Percentiles rank a stretch among this genome's conserved stretches.
Conservation (phyloP, 2,888 invertebrate species). For the Ganaspis brasiliensis region DNA sequence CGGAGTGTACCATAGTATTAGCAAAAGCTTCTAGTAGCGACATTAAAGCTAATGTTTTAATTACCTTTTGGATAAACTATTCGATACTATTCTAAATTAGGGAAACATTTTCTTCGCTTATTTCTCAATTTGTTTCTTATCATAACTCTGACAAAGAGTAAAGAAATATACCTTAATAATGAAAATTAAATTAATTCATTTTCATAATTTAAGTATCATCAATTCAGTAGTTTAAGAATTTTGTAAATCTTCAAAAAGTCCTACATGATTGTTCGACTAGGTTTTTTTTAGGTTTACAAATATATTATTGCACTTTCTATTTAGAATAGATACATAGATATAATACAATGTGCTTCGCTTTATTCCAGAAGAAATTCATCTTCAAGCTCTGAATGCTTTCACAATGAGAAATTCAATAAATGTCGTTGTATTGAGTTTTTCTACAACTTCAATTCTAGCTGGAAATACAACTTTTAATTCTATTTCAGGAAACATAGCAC, state of each 20-base stretch:
- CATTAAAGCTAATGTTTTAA: conserved; percentile 51
- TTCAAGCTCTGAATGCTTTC: neutral
- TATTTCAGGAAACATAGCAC: too few species aligned
- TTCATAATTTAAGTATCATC: neutral
- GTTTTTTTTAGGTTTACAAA: conserved; percentile 26
- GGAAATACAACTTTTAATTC: neutral
- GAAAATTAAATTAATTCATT: neutral
- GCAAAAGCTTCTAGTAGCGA: conserved; percentile 52
- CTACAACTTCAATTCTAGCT: conserved; percentile 7
- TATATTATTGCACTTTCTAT: conserved; percentile 12
- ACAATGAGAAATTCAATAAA: conserved; percentile 34
- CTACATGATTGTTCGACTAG: conserved; percentile 8
- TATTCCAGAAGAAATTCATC: neutral
- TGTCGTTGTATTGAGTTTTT: conserved; percentile 33
- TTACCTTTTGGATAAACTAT: conserved; percentile 40
- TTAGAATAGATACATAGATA: conserved; percentile 10
- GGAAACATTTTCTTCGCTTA: conserved; percentile 2
- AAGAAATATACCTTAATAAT: neutral
- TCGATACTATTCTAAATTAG: conserved; percentile 12
- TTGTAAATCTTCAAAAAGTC: conserved; percentile 21
- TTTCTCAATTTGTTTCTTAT: neutral
- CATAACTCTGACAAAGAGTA: neutral
- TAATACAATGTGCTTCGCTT: conserved; percentile 1
- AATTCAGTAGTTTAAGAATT: neutral
- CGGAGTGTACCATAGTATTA: conserved; percentile 14